These are phyloP conservation scores for Copidosoma floridanum DNA, from an alignment of 1,140 invertebrate species.

Conservation along the genomic window DNA sequence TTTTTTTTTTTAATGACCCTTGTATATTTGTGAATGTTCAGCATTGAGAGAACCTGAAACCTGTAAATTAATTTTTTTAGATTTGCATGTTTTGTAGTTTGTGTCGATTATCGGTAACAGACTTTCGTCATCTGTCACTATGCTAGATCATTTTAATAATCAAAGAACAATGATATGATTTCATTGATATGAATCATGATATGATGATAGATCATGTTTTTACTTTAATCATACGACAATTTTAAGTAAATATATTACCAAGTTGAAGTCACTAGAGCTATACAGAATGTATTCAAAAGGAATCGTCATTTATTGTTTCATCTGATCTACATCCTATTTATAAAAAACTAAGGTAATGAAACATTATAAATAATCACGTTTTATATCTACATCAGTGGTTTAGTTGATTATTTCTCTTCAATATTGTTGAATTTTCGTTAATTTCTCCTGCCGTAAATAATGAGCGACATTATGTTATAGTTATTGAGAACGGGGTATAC, in stretches of 20 bases:
- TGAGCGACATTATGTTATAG: slow-evolving; percentile 39
- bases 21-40: slow-evolving; percentile 20
- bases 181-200: no score
- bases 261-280: not conserved
- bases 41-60: no score
- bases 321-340: no score
- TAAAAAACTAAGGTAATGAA: slow-evolving; percentile 5
- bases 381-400: slow-evolving; percentile 31
- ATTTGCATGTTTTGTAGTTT: slow-evolving; percentile 5
- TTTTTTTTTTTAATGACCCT: slow-evolving; percentile 5
- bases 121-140: not conserved
- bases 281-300: not conserved
- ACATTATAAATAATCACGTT: not conserved
- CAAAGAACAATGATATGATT: slow-evolving; percentile 4
- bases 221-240: no score
- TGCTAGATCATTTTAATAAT: slow-evolving; percentile 15
- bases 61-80: slow-evolving; percentile 9
- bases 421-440: slow-evolving; percentile 45
- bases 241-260: not conserved
- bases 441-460: slow-evolving; percentile 36
- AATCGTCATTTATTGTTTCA: not conserved
- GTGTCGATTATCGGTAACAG: not conserved
- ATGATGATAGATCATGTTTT: no score
- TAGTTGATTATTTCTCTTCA: slow-evolving; percentile 34
- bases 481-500: slow-evolving; percentile 39